Conservation (phyloP, 2,797 vertebrate species). For the Pelobates cultripes region DNA sequence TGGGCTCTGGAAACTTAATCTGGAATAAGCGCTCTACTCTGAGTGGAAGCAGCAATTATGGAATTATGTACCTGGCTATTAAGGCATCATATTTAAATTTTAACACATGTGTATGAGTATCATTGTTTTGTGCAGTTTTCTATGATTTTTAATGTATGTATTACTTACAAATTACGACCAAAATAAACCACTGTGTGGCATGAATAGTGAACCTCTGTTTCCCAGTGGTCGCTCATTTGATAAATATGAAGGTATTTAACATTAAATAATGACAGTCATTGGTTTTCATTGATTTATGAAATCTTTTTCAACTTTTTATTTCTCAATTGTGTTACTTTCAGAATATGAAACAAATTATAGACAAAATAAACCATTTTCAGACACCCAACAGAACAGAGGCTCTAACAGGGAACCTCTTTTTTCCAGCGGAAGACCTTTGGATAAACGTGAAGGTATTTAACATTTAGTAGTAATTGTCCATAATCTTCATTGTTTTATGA, state of each 20-base stretch:
- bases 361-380: background rate
- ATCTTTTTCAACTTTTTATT: background rate
- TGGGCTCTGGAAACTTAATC: no score
- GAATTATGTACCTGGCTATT: no score
- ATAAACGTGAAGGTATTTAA: background rate
- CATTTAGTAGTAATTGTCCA: background rate
- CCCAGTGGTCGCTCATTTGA: background rate
- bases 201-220: background rate
- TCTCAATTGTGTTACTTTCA: background rate
- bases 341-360: background rate
- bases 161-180: background rate
- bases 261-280: background rate
- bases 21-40: no score
- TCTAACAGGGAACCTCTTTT: background rate
- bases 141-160: background rate
- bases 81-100: background rate
- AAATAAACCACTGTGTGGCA: background rate
- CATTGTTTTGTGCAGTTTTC: background rate
- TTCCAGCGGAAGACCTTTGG: background rate
- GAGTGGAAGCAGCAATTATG: no score
- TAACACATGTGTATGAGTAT: background rate
- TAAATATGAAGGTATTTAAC: background rate
- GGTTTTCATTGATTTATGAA: background rate
- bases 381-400: background rate
- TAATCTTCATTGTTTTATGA: background rate